These are phyloP conservation scores for Cassiopea xamachana DNA, from an alignment of 30 jellyfish, hydroid and myxozoan species.

Conservation along the genomic window DNA sequence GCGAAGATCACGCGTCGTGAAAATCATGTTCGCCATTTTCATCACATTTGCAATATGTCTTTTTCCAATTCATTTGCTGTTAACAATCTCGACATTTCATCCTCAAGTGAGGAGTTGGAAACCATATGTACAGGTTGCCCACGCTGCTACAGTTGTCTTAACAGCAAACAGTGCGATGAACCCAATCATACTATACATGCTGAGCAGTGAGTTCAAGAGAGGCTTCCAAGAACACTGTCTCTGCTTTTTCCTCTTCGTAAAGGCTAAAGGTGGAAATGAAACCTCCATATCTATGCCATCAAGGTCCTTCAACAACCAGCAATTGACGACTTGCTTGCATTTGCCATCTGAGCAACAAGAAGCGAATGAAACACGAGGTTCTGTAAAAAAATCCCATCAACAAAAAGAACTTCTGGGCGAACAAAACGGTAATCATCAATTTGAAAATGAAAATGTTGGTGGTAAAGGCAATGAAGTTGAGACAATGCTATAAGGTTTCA, in stretches of 20 bases:
- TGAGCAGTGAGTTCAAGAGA: slow-evolving; percentile 80
- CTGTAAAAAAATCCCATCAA: background rate
- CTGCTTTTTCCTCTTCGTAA: slow-evolving; percentile 25
- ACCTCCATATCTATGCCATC: background rate
- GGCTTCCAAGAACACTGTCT: slow-evolving; percentile 77
- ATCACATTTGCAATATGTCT: slow-evolving; percentile 86
- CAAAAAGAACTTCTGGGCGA: background rate
- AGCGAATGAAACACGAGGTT: background rate
- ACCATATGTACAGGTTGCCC: slow-evolving; percentile 15
- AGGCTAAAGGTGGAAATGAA: background rate
- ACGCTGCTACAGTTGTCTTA: slow-evolving; percentile 61
- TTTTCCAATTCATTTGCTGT: slow-evolving; percentile 87
- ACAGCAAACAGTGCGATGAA: slow-evolving; percentile 88
- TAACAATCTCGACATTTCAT: slow-evolving; percentile 40
- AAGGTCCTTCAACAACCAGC: slow-evolving; percentile 24
- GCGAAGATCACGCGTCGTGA: slow-evolving; percentile 72
- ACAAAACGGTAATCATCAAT: background rate
- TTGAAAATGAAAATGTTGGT: background rate
- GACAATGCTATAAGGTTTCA: background rate
- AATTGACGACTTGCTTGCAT: slow-evolving; percentile 29
- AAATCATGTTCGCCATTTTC: slow-evolving; percentile 89
- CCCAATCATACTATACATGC: slow-evolving; percentile 85
- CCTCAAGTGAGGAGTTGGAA: slow-evolving; percentile 65
- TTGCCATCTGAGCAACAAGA: slow-evolving; percentile 9
- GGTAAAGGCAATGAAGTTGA: background rate